A percentile compares a stretch with the other conserved stretches of the same genome.
These are phyloP conservation scores for Agonopterix arenella DNA, from an alignment of 2,888 invertebrate genomes.

Conservation along the genomic window DNA sequence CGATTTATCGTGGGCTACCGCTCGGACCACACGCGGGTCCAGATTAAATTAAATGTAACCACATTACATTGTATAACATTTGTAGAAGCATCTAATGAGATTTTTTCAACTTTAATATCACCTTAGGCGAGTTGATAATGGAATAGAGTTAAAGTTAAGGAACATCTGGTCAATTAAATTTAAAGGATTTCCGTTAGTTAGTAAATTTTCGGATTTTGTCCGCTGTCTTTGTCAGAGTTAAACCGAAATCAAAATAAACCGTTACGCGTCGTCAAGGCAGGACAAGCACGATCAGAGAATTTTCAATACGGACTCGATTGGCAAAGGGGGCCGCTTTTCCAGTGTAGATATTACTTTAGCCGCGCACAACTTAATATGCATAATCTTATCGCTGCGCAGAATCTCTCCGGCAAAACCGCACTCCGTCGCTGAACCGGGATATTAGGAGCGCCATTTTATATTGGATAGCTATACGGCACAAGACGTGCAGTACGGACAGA, in stretches of 20 bases:
- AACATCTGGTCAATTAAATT: too few species aligned
- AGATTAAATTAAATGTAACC: slow-evolving; percentile 63
- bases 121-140: slow-evolving; percentile 34
- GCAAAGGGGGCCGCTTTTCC: slow-evolving; percentile 61
- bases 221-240: too few species aligned
- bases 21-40: slow-evolving; percentile 62
- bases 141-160: background rate
- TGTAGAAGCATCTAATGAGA: slow-evolving; percentile 46
- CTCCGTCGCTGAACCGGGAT: slow-evolving; percentile 71
- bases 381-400: slow-evolving; percentile 74
- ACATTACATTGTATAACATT: slow-evolving; percentile 45
- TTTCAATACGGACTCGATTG: slow-evolving; percentile 48
- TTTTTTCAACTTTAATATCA: slow-evolving; percentile 45
- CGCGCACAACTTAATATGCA: slow-evolving; percentile 74
- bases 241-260: slow-evolving; percentile 29
- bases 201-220: too few species aligned
- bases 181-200: too few species aligned
- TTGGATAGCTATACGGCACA: slow-evolving; percentile 75
- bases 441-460: slow-evolving; percentile 77
- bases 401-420: slow-evolving; percentile 66
- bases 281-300: slow-evolving; percentile 53
- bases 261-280: slow-evolving; percentile 38
- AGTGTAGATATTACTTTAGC: slow-evolving; percentile 73
- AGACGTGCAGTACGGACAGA: slow-evolving; percentile 77
- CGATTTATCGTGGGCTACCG: slow-evolving; percentile 47